Evolutionary conservation across 92 coral and sea anemone genomes (phyloP).

Genomic region (Virgularia gustaviana): DNA sequence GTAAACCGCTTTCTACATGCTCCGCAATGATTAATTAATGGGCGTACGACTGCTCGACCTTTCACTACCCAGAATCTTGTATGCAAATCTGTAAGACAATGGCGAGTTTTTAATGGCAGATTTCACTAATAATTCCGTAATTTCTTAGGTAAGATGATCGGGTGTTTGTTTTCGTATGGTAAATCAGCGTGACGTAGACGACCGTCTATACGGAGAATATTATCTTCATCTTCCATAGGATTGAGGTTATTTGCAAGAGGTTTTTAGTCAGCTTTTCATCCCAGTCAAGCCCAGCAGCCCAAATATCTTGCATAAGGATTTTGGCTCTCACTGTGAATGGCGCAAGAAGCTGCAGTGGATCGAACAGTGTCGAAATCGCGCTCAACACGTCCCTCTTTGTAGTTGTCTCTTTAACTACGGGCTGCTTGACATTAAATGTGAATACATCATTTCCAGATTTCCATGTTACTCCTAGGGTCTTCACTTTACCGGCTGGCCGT

Average conservation of each 20-base stretch:
- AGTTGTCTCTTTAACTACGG: not conserved
- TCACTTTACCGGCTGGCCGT: conserved; percentile 14
- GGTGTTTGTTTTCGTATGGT: not conserved
- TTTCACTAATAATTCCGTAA: not conserved
- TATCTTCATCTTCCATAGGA: not conserved
- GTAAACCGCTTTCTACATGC: not conserved
- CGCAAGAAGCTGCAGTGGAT: conserved; percentile 47
- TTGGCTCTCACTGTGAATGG: conserved; percentile 48
- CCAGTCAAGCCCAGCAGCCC: not conserved
- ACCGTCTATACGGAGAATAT: not conserved
- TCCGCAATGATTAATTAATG: not conserved
- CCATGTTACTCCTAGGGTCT: conserved; percentile 48
- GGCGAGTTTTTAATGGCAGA: not conserved
- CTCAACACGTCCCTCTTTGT: conserved; percentile 54
- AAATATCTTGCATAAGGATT: conserved; percentile 40
- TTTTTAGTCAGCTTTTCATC: too few species aligned
- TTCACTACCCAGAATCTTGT: not conserved
- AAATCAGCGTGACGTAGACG: not conserved
- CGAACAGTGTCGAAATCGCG: conserved; percentile 44
- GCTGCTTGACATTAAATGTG: conserved; percentile 37
- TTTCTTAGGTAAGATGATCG: not conserved
- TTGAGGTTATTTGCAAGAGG: not conserved
- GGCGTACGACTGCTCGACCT: not conserved
- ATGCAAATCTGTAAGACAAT: not conserved
- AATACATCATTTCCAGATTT: conserved; percentile 40